Conservation (phyloP, 1,140 invertebrate genomes). For the Trachymyrmex cornetzi region DNA sequence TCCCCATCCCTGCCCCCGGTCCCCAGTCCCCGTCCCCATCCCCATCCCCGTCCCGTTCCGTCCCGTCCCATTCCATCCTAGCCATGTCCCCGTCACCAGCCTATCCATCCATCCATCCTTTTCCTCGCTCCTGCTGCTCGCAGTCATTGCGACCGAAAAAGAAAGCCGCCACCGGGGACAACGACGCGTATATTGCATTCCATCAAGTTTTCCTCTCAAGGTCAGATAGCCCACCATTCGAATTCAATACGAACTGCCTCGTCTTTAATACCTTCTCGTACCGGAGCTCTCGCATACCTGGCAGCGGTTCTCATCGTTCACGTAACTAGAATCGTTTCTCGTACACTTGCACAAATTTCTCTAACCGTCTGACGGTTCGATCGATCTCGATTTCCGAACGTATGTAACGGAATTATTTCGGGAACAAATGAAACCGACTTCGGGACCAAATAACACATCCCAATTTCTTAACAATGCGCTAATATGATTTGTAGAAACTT, state of each 20-base stretch:
- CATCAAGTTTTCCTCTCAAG: constrained; percentile 62
- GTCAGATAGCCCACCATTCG: constrained; percentile 31
- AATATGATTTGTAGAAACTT: background rate
- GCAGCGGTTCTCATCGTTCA: constrained; percentile 69
- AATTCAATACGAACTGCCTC: constrained; percentile 55
- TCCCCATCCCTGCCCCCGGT: constrained; percentile 30
- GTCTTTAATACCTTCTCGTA: constrained; percentile 64
- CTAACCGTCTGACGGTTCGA: background rate
- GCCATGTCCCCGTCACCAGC: constrained; percentile 10
- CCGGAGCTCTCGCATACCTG: constrained; percentile 65
- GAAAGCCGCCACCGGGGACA: constrained; percentile 15
- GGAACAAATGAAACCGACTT: background rate
- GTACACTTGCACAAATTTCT: background rate
- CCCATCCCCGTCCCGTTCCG: constrained; percentile 19
- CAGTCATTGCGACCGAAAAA: constrained; percentile 22
- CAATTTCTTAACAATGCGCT: background rate
- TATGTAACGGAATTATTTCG: background rate
- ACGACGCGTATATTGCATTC: constrained; percentile 13
- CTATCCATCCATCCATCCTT: constrained; percentile 21
- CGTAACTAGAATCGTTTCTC: background rate
- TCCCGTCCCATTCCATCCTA: background rate
- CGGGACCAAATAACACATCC: background rate
- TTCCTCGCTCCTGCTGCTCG: background rate
- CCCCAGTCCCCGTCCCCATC: background rate
- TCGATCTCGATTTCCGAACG: background rate